phyloP scores from a whole-genome alignment of 2,888 invertebrate species.

The Netelia fuscicornis region DNA sequence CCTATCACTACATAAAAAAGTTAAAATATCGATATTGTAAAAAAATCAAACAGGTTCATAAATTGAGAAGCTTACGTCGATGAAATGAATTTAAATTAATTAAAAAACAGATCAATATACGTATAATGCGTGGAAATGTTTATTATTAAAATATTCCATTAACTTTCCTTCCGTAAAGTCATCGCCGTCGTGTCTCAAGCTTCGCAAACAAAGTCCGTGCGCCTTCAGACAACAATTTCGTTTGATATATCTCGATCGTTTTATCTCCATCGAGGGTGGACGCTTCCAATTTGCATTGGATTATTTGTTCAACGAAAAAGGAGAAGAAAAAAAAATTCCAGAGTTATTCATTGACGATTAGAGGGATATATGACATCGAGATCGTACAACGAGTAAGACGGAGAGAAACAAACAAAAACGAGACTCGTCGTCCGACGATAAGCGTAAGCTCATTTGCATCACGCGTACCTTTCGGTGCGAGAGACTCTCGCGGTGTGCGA shows the following conservation, averaged over 20 bases:
- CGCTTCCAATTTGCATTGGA: constrained; percentile 62
- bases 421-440: constrained; percentile 24
- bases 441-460: constrained; percentile 59
- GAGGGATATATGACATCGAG: constrained; percentile 40
- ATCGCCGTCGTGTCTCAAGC: constrained; percentile 17
- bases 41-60: neutral
- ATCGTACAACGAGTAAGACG: constrained; percentile 57
- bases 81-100: neutral
- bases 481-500: neutral
- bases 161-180: constrained; percentile 25
- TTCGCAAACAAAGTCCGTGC: neutral
- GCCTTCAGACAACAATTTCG: constrained; percentile 40
- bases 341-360: constrained; percentile 58
- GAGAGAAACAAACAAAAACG: constrained; percentile 24
- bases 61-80: neutral
- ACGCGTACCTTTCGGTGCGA: constrained; percentile 9
- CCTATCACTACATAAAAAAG: neutral
- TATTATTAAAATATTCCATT: neutral
- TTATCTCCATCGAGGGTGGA: constrained; percentile 38
- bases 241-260: constrained; percentile 54
- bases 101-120: neutral
- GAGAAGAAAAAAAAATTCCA: constrained; percentile 18
- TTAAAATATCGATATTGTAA: neutral
- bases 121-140: neutral
- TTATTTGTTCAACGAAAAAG: constrained; percentile 32